Evolutionary conservation across 2,797 vertebrate species (phyloP).

Genomic region (Eutrigla gurnardus): DNA sequence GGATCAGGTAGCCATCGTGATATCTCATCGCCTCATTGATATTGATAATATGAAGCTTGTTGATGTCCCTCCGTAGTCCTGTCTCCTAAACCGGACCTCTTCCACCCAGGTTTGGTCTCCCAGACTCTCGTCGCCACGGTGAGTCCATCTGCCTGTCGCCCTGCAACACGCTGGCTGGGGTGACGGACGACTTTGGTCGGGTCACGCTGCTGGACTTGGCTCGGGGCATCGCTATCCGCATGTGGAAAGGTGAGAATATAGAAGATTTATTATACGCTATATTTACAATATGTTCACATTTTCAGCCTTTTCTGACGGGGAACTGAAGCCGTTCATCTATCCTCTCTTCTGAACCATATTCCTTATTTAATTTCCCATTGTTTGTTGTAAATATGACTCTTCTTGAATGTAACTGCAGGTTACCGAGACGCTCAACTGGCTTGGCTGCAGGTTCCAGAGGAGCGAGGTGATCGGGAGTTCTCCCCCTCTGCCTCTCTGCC

Average conservation of each 20-base stretch:
- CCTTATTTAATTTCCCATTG: too few species aligned
- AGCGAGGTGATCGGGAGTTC: slow-evolving; percentile 88
- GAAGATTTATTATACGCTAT: neutral
- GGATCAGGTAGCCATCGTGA: slow-evolving; percentile 86
- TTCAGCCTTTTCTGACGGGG: too few species aligned
- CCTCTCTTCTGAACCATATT: too few species aligned
- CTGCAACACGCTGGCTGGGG: slow-evolving; percentile 94
- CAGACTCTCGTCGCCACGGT: slow-evolving; percentile 95
- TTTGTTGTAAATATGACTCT: neutral
- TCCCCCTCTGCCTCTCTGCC: slow-evolving; percentile 88
- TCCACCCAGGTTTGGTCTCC: slow-evolving; percentile 91
- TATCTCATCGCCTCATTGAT: neutral
- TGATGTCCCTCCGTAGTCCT: neutral
- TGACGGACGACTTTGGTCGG: slow-evolving; percentile 97
- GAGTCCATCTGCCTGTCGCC: slow-evolving; percentile 95
- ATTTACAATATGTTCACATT: too few species aligned
- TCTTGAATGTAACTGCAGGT: slow-evolving; percentile 77
- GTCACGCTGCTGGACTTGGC: slow-evolving; percentile 92
- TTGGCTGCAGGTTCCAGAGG: slow-evolving; percentile 96
- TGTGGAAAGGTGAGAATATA: slow-evolving; percentile 94
- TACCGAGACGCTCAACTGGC: slow-evolving; percentile 97
- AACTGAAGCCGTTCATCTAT: too few species aligned
- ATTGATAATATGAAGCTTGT: neutral
- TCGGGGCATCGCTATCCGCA: slow-evolving; percentile 92
- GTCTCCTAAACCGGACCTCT: neutral